A percentile compares a stretch with the other conserved stretches of the same genome.
Evolutionary conservation across 2,113 vertebrate species (phyloP).

Genomic region (Platysteira castanea): DNA sequence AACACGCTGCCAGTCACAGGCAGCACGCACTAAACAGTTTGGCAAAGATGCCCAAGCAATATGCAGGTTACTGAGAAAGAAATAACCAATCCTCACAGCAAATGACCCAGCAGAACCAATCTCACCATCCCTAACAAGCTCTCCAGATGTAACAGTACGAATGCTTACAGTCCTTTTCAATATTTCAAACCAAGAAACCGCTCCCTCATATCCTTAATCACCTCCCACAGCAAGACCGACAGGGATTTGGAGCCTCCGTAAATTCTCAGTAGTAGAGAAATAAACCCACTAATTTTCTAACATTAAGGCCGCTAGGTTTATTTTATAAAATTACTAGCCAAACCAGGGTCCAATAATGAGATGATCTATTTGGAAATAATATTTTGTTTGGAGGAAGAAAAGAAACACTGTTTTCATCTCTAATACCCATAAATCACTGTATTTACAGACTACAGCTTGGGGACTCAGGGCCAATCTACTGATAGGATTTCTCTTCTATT

Average conservation of each 20-base stretch:
- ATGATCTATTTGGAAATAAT: background rate
- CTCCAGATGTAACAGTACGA: rapidly evolving
- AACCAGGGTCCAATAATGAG: background rate
- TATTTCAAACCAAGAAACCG: background rate
- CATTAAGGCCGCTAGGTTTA: background rate
- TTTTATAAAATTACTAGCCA: background rate
- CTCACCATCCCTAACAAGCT: background rate
- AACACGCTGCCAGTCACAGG: background rate
- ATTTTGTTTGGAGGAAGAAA: background rate
- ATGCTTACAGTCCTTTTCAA: background rate
- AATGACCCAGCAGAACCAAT: background rate
- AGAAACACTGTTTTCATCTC: background rate
- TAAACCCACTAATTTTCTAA: background rate
- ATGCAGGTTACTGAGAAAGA: background rate
- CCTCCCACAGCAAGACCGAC: background rate
- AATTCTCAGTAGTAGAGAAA: background rate
- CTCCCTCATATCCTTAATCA: background rate
- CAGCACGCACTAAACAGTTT: background rate
- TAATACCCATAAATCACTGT: constrained; percentile 1
- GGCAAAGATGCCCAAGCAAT: background rate
- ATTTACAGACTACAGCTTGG: background rate
- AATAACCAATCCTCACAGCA: background rate
- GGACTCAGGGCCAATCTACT: background rate
- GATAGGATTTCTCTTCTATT: constrained; percentile 3
- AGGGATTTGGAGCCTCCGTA: background rate